phyloP scores from a whole-genome alignment of 2,888 invertebrate species.

The Axea sp. region DNA sequence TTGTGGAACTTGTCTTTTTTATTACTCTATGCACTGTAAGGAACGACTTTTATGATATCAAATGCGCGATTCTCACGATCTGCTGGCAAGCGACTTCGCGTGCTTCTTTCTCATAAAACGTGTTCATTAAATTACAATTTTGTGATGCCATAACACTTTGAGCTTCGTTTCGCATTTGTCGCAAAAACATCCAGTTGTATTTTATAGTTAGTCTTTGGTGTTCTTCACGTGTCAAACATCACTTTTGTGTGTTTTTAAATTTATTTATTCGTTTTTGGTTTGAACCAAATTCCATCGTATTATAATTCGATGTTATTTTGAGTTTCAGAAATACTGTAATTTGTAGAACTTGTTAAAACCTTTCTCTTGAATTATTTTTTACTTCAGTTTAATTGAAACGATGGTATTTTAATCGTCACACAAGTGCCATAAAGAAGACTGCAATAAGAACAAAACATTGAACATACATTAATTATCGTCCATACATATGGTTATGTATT shows the following conservation, averaged over 20 bases:
- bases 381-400: too few species aligned
- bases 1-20: slow-evolving; percentile 19
- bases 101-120: slow-evolving; percentile 57
- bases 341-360: too few species aligned
- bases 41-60: slow-evolving; percentile 46
- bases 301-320: too few species aligned
- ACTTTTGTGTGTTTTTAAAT: slow-evolving; percentile 22
- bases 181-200: slow-evolving; percentile 35
- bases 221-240: slow-evolving; percentile 41
- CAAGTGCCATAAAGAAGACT: too few species aligned
- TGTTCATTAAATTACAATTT: slow-evolving; percentile 60
- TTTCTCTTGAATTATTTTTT: too few species aligned
- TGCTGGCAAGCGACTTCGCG: slow-evolving; percentile 43
- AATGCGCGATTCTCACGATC: slow-evolving; percentile 54
- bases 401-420: too few species aligned
- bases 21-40: slow-evolving; percentile 5
- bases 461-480: too few species aligned
- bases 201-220: slow-evolving; percentile 33
- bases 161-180: slow-evolving; percentile 51
- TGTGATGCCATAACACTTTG: slow-evolving; percentile 49
- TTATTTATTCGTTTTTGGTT: slow-evolving; percentile 7
- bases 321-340: too few species aligned
- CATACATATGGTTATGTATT: too few species aligned
- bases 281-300: too few species aligned
- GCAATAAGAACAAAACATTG: too few species aligned